Evolutionary conservation across 2,888 invertebrate species (phyloP).

Genomic region (Alsophila aescularia): DNA sequence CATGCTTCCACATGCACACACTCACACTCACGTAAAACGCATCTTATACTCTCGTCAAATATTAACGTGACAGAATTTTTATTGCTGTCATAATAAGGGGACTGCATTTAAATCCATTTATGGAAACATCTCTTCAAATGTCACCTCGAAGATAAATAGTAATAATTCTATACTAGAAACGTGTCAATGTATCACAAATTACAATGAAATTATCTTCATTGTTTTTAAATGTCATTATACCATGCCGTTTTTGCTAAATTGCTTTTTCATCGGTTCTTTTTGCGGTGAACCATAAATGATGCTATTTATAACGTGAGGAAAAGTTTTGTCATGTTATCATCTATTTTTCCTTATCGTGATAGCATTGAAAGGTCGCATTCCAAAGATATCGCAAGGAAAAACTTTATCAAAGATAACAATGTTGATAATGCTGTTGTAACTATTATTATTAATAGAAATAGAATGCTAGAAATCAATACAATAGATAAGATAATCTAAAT

Average conservation of each 20-base stretch:
- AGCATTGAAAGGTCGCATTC: conserved; percentile 52
- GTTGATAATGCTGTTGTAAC: background rate
- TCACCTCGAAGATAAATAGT: too few species aligned
- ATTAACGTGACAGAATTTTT: conserved; percentile 56
- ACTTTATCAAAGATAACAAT: conserved; percentile 32
- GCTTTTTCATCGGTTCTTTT: too few species aligned
- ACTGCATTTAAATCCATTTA: background rate
- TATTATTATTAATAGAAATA: conserved; percentile 3
- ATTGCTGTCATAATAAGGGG: conserved; percentile 45
- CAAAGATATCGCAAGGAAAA: conserved; percentile 43
- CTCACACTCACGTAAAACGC: conserved; percentile 47
- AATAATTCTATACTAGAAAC: too few species aligned
- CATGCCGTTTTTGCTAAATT: too few species aligned
- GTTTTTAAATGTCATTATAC: too few species aligned
- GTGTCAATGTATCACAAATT: too few species aligned
- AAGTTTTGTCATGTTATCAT: conserved; percentile 18
- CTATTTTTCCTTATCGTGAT: conserved; percentile 29
- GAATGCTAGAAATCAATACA: conserved; percentile 6
- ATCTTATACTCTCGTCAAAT: conserved; percentile 51
- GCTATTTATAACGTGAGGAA: background rate
- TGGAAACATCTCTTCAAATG: too few species aligned
- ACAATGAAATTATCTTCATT: too few species aligned
- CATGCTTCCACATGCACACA: conserved; percentile 51
- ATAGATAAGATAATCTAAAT: background rate
- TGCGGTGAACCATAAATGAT: too few species aligned